Conservation (phyloP, 2,888 invertebrate species). For the Tortricodes alternella region DNA sequence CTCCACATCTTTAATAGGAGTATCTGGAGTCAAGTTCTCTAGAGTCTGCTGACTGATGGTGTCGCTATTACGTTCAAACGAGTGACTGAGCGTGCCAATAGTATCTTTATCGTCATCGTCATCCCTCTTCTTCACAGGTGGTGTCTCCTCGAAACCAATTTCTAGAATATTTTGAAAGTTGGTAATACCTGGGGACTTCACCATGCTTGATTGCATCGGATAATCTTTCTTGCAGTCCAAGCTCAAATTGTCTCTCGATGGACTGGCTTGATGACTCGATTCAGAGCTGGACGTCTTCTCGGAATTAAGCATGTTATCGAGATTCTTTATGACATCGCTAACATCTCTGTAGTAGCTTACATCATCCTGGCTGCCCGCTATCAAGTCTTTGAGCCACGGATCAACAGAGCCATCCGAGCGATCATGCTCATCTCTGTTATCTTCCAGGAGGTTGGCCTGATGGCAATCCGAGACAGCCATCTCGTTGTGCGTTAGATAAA, state of each 20-base stretch:
- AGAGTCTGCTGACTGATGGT: conserved; percentile 70
- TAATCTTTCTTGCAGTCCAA: conserved; percentile 76
- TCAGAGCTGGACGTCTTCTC: conserved; percentile 84
- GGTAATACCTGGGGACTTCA: conserved; percentile 74
- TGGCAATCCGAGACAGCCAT: conserved; percentile 67
- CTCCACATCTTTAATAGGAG: conserved; percentile 67
- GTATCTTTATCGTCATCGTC: conserved; percentile 70
- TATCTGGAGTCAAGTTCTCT: conserved; percentile 73
- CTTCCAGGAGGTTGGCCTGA: conserved; percentile 66
- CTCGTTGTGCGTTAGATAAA: conserved; percentile 74
- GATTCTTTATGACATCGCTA: conserved; percentile 85
- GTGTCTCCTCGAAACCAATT: conserved; percentile 53
- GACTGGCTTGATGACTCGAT: conserved; percentile 82
- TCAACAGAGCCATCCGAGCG: conserved; percentile 76
- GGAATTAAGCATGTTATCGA: conserved; percentile 84
- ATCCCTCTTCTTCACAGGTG: conserved; percentile 49
- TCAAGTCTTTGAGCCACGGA: conserved; percentile 84
- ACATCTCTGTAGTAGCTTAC: conserved; percentile 84
- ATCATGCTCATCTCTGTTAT: conserved; percentile 58
- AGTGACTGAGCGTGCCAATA: conserved; percentile 72
- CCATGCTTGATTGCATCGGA: conserved; percentile 68
- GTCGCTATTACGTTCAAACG: conserved; percentile 73
- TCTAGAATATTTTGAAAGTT: conserved; percentile 73
- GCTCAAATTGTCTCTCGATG: conserved; percentile 74
- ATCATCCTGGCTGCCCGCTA: conserved; percentile 82